phyloP scores from a whole-genome alignment of 1,140 invertebrate genomes.

The Vanessa atalanta region DNA sequence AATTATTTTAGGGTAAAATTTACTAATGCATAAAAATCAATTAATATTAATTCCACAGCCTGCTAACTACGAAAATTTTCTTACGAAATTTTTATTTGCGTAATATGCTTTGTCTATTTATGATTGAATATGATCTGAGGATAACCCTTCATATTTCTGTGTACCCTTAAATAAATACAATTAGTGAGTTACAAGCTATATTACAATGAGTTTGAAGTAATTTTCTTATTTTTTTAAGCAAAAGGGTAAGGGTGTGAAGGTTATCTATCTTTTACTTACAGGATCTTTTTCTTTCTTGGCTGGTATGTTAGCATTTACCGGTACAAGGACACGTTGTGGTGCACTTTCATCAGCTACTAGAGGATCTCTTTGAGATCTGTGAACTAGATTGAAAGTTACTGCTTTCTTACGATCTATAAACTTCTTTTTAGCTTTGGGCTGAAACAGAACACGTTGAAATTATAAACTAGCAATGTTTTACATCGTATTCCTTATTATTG shows the following conservation, averaged over 20 bases:
- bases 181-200: too few species aligned
- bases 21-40: too few species aligned
- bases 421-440: slow-evolving; percentile 89
- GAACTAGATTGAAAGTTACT: slow-evolving; percentile 94
- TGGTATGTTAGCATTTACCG: slow-evolving; percentile 74
- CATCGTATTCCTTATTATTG: neutral
- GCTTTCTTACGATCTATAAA: slow-evolving; percentile 97
- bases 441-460: slow-evolving; percentile 50
- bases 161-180: too few species aligned
- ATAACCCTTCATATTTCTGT: too few species aligned
- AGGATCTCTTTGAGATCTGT: slow-evolving; percentile 96
- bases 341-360: slow-evolving; percentile 92
- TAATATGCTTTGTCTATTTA: too few species aligned
- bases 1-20: too few species aligned
- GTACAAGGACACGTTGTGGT: slow-evolving; percentile 91
- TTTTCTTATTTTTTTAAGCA: too few species aligned
- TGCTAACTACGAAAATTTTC: too few species aligned
- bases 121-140: too few species aligned
- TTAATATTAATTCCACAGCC: too few species aligned
- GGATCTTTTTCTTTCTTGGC: slow-evolving; percentile 62
- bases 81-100: too few species aligned
- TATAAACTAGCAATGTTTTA: neutral
- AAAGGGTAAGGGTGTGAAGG: slow-evolving; percentile 8
- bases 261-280: slow-evolving; percentile 53
- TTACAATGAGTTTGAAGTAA: too few species aligned